These are phyloP conservation scores for Scaptomyza tumidula DNA, from an alignment of 2,888 invertebrate species.

Conservation along the genomic window DNA sequence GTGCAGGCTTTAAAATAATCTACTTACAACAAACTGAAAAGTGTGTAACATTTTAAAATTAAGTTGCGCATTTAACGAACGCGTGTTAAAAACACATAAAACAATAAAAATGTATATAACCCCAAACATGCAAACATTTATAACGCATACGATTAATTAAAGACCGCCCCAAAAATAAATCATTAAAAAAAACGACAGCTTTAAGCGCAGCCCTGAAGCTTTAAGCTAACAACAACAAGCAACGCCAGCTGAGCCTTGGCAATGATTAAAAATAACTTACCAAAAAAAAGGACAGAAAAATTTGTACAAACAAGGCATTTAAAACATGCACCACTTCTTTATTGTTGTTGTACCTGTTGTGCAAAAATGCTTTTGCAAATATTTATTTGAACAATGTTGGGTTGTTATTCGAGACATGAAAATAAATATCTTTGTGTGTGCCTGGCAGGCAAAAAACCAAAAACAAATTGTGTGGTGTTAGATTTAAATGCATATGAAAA, in stretches of 20 bases:
- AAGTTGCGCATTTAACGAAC: background rate
- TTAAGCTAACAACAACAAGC: constrained; percentile 1
- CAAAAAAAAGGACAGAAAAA: background rate
- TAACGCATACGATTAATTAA: constrained; percentile 20
- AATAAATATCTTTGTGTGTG: background rate
- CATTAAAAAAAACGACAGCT: constrained; percentile 13
- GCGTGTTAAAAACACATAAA: background rate
- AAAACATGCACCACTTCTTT: constrained; percentile 16
- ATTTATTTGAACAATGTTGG: background rate
- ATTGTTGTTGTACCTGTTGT: background rate
- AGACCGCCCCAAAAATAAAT: constrained; percentile 29
- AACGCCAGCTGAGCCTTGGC: constrained; percentile 17
- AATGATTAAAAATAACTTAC: constrained; percentile 47
- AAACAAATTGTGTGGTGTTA: constrained; percentile 8
- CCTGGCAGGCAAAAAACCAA: constrained; percentile 6
- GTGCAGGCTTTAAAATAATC: constrained; percentile 1
- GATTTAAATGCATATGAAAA: constrained; percentile 10
- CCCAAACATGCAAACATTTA: constrained; percentile 14
- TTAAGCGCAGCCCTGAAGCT: constrained; percentile 8
- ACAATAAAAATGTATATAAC: background rate
- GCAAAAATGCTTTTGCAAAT: too few relatives aligned
- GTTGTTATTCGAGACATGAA: background rate
- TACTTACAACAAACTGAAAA: background rate
- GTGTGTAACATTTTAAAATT: background rate
- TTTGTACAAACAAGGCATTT: constrained; percentile 15